Percentiles rank a stretch among this genome's conserved stretches.
Evolutionary conservation across 2,888 invertebrate species (phyloP).

Genomic region (Theodoxus fluviatilis): DNA sequence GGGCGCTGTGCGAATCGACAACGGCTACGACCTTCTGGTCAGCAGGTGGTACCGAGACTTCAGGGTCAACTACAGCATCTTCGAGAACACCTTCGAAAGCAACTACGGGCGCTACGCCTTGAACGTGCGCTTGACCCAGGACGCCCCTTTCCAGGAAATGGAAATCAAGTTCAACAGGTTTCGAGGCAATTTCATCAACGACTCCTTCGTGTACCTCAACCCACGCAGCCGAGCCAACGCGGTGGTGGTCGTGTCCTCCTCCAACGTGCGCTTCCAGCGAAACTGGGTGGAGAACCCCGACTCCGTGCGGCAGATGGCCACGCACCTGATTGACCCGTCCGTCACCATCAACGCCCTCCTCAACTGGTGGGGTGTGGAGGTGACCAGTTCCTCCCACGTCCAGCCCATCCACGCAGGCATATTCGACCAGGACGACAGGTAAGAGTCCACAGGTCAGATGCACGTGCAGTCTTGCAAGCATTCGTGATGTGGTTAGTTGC

Average conservation of each 20-base stretch:
- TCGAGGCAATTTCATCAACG: conserved; percentile 82
- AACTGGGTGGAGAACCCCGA: conserved; percentile 88
- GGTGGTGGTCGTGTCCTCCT: conserved; percentile 87
- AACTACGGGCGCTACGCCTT: conserved; percentile 90
- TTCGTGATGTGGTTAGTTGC: too few relatives aligned
- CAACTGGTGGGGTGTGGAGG: conserved; percentile 83
- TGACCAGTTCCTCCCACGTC: conserved; percentile 35
- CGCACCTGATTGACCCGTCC: conserved; percentile 93
- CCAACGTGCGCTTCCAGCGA: conserved; percentile 85
- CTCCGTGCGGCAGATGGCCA: conserved; percentile 92
- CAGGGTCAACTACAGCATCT: conserved; percentile 58
- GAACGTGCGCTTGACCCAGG: conserved; percentile 86
- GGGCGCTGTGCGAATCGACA: conserved; percentile 85
- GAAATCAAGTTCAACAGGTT: conserved; percentile 88
- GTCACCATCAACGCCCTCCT: conserved; percentile 90
- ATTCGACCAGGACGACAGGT: conserved; percentile 61
- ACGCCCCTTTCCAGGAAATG: conserved; percentile 81
- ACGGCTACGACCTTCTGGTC: conserved; percentile 69
- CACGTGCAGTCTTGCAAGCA: too few relatives aligned
- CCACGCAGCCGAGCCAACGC: conserved; percentile 93
- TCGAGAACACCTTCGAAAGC: conserved; percentile 81
- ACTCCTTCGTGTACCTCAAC: conserved; percentile 83
- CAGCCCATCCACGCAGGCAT: conserved; percentile 48
- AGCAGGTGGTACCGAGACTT: conserved; percentile 59
- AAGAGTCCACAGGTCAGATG: too few relatives aligned